Base-by-base conservation (phyloP, 2,888 invertebrate genomes). In the Notodonta ziczac region DNA sequence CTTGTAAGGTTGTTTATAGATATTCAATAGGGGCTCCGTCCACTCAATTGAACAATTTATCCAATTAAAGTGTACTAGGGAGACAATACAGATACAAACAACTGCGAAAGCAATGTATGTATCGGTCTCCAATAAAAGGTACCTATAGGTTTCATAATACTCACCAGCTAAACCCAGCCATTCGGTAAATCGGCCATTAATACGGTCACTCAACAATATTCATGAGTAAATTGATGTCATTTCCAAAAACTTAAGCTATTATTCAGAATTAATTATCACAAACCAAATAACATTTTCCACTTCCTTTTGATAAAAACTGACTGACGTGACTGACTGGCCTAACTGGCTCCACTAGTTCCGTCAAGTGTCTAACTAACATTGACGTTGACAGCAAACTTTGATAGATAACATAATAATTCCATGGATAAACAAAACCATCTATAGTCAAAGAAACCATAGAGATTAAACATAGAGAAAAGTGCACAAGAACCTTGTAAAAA, bases 131-230 rank as follows among this genome's bases (percentile, higher is more conserved):
- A 79, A 85, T 81, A 77, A 77, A 69, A 76, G 68, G 66, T 62
- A 24, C 24, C 24, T 24, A 67, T 70, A 72, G 69, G 70, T 63
- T 60, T 63, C 66, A 72, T 68, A 62, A 69, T 63, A 81, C 88
- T 90, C 77, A 94, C 94, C 94, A 94, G 87, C 91, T 94, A 88
- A 94, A 94, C 84, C 94, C 94, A 91, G 94, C 94, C 94, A 94
- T 94, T 94, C 94, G 94, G 89, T 90, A 85, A 80, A 85, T 87
- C 89, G 87, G 91, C 93, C 93, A 93, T 93, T 85, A 91, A 93
- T 90, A 85, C 76, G 78, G 74, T 79, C 78, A 83, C 73, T 80
- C 82, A 82, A 84, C 80, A 80, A 81, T 81, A 69, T 77, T 81
- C 70, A 78, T 67, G 67, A 69, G 73, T 76, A 68, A 75, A 60